These are phyloP conservation scores for Turnix velox DNA, from an alignment of 2,113 vertebrate species.

Conservation along the genomic window DNA sequence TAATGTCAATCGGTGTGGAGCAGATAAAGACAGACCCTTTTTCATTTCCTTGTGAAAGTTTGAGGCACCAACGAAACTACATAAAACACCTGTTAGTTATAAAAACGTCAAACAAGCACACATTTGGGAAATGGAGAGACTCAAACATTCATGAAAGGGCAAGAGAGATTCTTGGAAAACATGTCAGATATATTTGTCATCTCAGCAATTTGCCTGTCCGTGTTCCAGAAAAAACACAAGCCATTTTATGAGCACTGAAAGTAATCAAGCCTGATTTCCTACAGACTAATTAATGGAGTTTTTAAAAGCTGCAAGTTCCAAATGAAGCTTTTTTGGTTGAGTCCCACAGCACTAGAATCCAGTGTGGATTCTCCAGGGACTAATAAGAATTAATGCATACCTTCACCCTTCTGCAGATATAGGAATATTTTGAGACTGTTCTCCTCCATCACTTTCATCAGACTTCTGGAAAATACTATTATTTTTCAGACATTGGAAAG, in stretches of 20 bases:
- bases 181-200: not conserved
- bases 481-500: not conserved
- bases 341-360: not conserved
- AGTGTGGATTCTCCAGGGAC: not conserved
- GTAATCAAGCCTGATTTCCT: not conserved
- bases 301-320: not conserved
- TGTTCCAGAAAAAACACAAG: slow-evolving; percentile 22
- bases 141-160: not conserved
- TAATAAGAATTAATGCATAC: not conserved
- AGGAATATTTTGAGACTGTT: not conserved
- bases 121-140: not conserved
- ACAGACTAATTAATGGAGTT: not conserved
- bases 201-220: not conserved
- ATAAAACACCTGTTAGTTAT: slow-evolving; percentile 21
- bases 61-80: not conserved
- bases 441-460: not conserved
- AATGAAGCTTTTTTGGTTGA: not conserved
- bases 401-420: not conserved
- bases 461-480: not conserved
- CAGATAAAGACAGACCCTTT: not conserved
- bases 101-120: slow-evolving; percentile 6
- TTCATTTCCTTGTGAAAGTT: not conserved
- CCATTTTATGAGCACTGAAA: not conserved
- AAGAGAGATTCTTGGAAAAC: not conserved
- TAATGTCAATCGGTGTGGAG: not conserved